A percentile compares a stretch with the other conserved stretches of the same genome.
Evolutionary conservation across 2,888 invertebrate genomes (phyloP).

Genomic region (Cosmia trapezina): DNA sequence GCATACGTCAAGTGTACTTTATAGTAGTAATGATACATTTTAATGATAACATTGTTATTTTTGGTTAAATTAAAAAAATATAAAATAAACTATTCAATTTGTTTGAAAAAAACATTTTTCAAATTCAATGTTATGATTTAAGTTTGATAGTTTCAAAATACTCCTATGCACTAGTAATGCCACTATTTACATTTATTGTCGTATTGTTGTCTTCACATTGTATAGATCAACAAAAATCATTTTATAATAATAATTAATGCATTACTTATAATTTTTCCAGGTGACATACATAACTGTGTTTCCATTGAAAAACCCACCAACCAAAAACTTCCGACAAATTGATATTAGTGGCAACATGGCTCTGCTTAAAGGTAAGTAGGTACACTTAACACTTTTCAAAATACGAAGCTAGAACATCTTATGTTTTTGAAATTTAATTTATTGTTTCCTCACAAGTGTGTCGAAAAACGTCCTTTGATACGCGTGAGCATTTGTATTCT

Average conservation of each 20-base stretch:
- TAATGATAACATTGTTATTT: no score
- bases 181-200: neutral
- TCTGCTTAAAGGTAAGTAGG: slow-evolving; percentile 27
- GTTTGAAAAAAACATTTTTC: no score
- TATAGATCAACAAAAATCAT: neutral
- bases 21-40: no score
- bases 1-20: no score
- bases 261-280: slow-evolving; percentile 37
- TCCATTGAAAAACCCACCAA: slow-evolving; percentile 60
- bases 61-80: no score
- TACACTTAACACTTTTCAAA: neutral
- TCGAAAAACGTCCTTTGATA: neutral
- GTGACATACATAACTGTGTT: slow-evolving; percentile 62
- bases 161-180: neutral
- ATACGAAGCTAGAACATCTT: neutral
- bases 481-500: neutral
- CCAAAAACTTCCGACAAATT: slow-evolving; percentile 64
- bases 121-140: no score
- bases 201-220: neutral
- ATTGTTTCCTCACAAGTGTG: neutral
- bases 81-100: no score
- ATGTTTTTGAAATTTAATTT: neutral
- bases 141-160: no score
- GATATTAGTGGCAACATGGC: slow-evolving; percentile 62
- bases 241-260: neutral